Base-by-base conservation (phyloP, 2,113 vertebrate species). In the Chloebia gouldiae region DNA sequence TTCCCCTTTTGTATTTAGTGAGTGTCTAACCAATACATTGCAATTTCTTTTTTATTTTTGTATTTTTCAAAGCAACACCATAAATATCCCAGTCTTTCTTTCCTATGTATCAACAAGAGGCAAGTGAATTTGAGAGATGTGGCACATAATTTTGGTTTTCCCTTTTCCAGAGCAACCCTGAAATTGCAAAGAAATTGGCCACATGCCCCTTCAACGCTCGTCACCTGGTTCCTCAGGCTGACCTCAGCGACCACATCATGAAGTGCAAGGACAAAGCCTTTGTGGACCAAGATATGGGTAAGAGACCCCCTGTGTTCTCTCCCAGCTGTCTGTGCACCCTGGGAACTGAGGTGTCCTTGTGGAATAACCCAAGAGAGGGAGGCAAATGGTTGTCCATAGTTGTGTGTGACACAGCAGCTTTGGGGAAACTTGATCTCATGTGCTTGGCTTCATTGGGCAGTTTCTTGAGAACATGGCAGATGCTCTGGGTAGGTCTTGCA, bases 171-270 rank as follows among this genome's bases (percentile, higher is more conserved):
- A 94, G 47, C 59, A 57, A 97, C 79, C 96, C 96, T 54, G 50
- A 96, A 28, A 59, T 94, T 61, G 96, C 94, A 33, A 83, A 97
- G 76, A 11, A 47, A 8, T 83, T 97, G 39, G 90, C 88, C 71
- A 95, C 79, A 0, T 97, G 96, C 25, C 96, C 96, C 9, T 97
- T 97, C 90, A 96, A 94, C 0, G 96, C 96, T 73, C 90, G 94
- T 30, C 96, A 97, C 53, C 82, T 97, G 1, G 63, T 97, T 42
- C 95, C 82, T n/a, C 30, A 0, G 4, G 45, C 53, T 2, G 54
- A 86, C n/a, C 96, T 97, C 47, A 42, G 63, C 0, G 1, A 77
- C 17, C 96, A 97, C 80, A 76, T 95, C 60, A 35, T 17, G 3
- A 96, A 93, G 31, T 97, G 96, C 76, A 57, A 0, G 0, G 86